Percentiles rank a stretch among this genome's conserved stretches.
Evolutionary conservation across 2,888 invertebrate species (phyloP).

Genomic region (Nephrotoma appendiculata): DNA sequence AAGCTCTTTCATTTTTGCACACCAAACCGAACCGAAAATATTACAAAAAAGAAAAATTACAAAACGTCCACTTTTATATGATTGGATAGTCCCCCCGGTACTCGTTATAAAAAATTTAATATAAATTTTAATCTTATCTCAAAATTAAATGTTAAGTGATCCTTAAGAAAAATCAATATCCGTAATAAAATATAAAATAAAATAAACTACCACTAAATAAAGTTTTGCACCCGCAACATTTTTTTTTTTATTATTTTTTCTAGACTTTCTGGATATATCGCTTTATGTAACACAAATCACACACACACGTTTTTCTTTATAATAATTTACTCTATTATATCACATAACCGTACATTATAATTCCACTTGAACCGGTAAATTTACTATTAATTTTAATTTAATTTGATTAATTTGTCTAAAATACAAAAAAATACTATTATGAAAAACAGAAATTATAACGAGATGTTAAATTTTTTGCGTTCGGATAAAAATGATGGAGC

Average conservation of each 20-base stretch:
- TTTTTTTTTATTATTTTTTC: neutral
- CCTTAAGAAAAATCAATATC: neutral
- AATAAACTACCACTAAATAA: neutral
- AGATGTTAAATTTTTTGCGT: neutral
- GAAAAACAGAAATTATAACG: neutral
- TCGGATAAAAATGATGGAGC: neutral
- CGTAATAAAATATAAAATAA: too few species aligned
- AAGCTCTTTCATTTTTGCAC: neutral
- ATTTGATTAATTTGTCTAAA: neutral
- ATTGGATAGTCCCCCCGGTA: neutral
- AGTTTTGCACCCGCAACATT: neutral
- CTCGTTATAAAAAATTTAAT: neutral
- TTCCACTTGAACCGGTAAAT: neutral
- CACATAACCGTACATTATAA: neutral
- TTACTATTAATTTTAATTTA: neutral
- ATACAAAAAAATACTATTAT: neutral
- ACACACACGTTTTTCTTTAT: neutral
- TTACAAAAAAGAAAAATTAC: neutral
- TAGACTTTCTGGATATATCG: neutral
- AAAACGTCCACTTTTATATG: neutral
- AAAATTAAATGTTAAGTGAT: neutral
- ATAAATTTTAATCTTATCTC: neutral
- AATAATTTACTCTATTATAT: neutral
- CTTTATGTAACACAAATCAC: neutral
- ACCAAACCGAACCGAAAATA: neutral